A percentile compares a stretch with the other conserved stretches of the same genome.
Evolutionary conservation across 2,113 vertebrate genomes (phyloP).

Genomic region (Aphelocoma coerulescens): DNA sequence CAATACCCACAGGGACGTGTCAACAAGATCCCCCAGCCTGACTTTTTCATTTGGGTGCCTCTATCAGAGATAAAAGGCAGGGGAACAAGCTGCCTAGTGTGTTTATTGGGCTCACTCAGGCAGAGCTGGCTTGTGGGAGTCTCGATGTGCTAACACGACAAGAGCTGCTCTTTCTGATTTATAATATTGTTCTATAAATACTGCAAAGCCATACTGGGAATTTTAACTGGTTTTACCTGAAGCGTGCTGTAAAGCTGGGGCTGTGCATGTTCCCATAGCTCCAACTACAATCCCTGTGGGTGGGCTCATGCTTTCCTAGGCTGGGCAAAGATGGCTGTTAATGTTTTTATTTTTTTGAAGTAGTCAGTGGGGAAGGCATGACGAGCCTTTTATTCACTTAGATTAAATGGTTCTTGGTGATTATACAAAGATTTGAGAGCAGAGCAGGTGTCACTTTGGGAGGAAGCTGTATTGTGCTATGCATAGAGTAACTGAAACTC

Average conservation of each 20-base stretch:
- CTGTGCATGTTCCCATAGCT: background rate
- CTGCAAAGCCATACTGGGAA: background rate
- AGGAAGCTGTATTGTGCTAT: background rate
- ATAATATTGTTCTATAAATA: background rate
- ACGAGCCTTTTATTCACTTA: background rate
- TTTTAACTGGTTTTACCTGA: conserved; percentile 10
- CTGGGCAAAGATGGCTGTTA: background rate
- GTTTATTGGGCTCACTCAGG: background rate
- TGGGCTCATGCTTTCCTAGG: background rate
- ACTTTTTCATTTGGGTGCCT: background rate
- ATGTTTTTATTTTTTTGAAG: background rate
- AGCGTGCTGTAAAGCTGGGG: background rate
- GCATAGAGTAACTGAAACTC: background rate
- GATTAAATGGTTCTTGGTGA: background rate
- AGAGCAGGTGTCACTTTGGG: background rate
- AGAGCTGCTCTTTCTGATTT: background rate
- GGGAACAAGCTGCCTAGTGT: background rate
- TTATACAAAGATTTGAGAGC: background rate
- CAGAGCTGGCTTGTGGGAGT: background rate
- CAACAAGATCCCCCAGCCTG: background rate
- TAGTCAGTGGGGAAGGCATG: background rate
- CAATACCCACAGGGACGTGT: background rate
- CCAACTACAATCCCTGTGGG: accelerated
- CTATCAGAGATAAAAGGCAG: background rate
- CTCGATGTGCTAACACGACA: background rate